Evolutionary conservation across 92 coral and sea anemone genomes (phyloP).

Genomic region (Meandrina meandrites): DNA sequence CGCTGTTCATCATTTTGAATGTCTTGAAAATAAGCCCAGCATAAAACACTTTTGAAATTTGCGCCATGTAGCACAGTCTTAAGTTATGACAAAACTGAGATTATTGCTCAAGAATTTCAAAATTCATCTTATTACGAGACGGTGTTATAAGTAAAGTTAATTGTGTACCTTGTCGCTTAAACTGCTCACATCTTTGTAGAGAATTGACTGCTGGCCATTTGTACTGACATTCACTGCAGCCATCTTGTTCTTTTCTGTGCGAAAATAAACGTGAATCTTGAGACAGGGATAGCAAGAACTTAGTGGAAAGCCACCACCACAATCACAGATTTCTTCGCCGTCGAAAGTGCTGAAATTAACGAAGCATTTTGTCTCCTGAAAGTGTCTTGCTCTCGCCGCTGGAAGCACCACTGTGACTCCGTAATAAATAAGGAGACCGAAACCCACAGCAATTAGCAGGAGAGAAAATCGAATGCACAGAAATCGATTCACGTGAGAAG

Average conservation of each 20-base stretch:
- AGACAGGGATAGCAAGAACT: conserved; percentile 34
- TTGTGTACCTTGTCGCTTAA: neutral
- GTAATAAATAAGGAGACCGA: neutral
- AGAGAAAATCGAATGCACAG: conserved; percentile 12
- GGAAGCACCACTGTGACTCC: conserved; percentile 12
- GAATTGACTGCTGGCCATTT: neutral
- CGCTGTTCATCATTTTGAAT: neutral
- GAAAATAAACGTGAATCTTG: conserved; percentile 1
- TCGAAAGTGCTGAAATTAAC: conserved; percentile 19
- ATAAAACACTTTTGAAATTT: neutral
- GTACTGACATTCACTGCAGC: neutral
- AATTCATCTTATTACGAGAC: neutral
- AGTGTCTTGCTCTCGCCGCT: neutral
- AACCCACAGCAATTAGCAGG: neutral
- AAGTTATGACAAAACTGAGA: neutral
- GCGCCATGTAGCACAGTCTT: neutral
- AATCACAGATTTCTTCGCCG: conserved; percentile 17
- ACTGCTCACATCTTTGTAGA: conserved; percentile 7
- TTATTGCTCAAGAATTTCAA: neutral
- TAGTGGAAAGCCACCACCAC: neutral
- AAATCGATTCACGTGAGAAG: neutral
- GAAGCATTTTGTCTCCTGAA: conserved; percentile 8
- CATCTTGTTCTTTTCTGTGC: neutral
- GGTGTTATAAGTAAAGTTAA: neutral
- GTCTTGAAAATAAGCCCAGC: neutral